phyloP scores from a whole-genome alignment of 1,140 invertebrate genomes.

The Atta colombica region DNA sequence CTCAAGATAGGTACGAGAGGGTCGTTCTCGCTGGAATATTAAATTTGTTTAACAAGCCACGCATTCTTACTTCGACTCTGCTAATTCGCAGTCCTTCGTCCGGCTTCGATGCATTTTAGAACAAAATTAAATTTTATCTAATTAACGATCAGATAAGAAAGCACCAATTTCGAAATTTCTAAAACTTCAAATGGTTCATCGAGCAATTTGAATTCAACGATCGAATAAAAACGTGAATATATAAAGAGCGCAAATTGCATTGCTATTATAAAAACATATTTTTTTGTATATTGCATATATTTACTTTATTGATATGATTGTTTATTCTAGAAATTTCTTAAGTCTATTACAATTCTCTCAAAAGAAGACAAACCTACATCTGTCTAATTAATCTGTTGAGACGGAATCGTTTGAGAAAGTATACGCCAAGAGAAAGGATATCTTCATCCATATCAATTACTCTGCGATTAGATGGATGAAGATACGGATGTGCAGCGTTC shows the following conservation, averaged over 20 bases:
- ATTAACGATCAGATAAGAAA: slow-evolving; percentile 66
- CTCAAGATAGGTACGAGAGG: slow-evolving; percentile 12
- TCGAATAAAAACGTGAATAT: neutral
- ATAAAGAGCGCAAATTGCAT: neutral
- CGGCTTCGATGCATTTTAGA: slow-evolving; percentile 45
- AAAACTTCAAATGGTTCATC: neutral
- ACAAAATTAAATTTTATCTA: slow-evolving; percentile 82
- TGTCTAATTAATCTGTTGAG: slow-evolving; percentile 44
- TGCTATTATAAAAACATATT: neutral
- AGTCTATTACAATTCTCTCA: slow-evolving; percentile 18
- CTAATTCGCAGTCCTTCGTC: slow-evolving; percentile 60
- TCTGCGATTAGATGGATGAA: slow-evolving; percentile 86
- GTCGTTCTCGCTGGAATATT: slow-evolving; percentile 76
- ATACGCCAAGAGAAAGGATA: slow-evolving; percentile 75
- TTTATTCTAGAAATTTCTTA: neutral
- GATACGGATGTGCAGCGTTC: slow-evolving; percentile 79
- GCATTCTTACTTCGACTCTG: slow-evolving; percentile 42
- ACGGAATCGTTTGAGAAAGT: neutral
- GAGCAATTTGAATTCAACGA: neutral
- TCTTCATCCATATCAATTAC: slow-evolving; percentile 87
- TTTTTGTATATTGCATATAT: neutral
- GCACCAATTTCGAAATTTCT: slow-evolving; percentile 21
- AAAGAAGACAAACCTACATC: neutral
- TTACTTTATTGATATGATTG: neutral
- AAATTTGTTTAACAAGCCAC: slow-evolving; percentile 84